Percentiles rank a stretch among this genome's conserved stretches.
Conservation (phyloP, 2,888 invertebrate species). For the Limenitis camilla region DNA sequence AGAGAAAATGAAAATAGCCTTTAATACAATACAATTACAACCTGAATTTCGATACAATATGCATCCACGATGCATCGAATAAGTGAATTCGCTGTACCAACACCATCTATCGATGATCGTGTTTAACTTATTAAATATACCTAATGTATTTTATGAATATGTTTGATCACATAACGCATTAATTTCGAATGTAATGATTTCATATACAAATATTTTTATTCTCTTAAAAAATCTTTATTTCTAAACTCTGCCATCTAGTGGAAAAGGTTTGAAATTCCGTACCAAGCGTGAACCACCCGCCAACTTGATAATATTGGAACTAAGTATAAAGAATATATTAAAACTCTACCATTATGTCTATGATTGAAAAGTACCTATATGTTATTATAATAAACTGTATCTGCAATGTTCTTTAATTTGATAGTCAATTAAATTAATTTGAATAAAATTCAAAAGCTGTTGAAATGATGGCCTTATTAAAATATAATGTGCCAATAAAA, state of each 20-base stretch:
- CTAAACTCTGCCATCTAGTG: constrained; percentile 27
- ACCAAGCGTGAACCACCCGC: neutral
- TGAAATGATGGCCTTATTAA: constrained; percentile 13
- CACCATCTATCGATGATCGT: constrained; percentile 12
- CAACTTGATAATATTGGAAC: too few relatives aligned
- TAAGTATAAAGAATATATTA: too few relatives aligned
- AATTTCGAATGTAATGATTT: too few relatives aligned
- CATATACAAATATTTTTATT: neutral
- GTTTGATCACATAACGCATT: too few relatives aligned
- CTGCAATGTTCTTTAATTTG: constrained; percentile 21
- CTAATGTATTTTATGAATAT: too few relatives aligned
- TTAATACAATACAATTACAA: too few relatives aligned
- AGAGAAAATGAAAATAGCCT: too few relatives aligned
- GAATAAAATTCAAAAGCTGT: too few relatives aligned
- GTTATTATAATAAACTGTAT: constrained; percentile 2
- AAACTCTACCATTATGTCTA: too few relatives aligned
- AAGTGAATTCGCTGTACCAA: constrained; percentile 5
- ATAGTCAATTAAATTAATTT: constrained; percentile 5
- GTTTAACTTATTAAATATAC: neutral
- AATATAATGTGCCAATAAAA: constrained; percentile 17
- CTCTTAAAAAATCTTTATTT: neutral
- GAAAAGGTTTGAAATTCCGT: neutral
- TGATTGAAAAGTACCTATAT: neutral
- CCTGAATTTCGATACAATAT: too few relatives aligned
- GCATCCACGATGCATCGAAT: neutral